Percentiles rank a stretch among this genome's conserved stretches.
These are phyloP conservation scores for Acholoe squamosa DNA, from an alignment of 2,888 invertebrate species.

Conservation along the genomic window DNA sequence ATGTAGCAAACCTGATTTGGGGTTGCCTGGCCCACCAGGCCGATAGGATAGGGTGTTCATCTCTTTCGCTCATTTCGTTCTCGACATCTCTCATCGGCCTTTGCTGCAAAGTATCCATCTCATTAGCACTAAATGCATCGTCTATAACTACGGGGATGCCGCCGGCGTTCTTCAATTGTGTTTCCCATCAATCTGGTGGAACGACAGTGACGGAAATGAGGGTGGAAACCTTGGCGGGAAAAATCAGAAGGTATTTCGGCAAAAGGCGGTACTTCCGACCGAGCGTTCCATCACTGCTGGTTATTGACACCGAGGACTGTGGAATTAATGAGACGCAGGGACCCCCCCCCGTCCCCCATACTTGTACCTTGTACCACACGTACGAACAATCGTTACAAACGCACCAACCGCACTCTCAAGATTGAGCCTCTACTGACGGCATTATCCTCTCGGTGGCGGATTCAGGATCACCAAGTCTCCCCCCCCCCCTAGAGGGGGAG, in stretches of 20 bases:
- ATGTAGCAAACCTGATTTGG: neutral
- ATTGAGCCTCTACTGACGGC: too few relatives aligned
- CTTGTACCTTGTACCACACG: too few relatives aligned
- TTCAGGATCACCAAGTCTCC: too few relatives aligned
- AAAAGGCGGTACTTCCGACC: conserved; percentile 20
- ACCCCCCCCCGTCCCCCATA: neutral
- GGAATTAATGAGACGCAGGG: conserved; percentile 7
- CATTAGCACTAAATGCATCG: neutral
- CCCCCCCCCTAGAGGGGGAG: too few relatives aligned
- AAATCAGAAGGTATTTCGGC: conserved; percentile 1
- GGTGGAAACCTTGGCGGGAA: neutral
- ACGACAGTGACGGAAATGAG: neutral
- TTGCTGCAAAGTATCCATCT: neutral
- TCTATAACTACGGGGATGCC: neutral
- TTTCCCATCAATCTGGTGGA: neutral
- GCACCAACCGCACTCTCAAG: too few relatives aligned
- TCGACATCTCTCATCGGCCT: neutral
- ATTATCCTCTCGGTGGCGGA: too few relatives aligned
- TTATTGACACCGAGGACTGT: conserved; percentile 29
- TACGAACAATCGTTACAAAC: too few relatives aligned
- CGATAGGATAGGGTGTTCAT: neutral
- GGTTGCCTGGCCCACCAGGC: neutral
- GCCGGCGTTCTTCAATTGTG: neutral
- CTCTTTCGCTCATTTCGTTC: neutral
- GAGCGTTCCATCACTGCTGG: conserved; percentile 40